A percentile compares a stretch with the other conserved stretches of the same genome.
phyloP scores from a whole-genome alignment of 2,113 vertebrate species.

The Cyprinodon variegatus region DNA sequence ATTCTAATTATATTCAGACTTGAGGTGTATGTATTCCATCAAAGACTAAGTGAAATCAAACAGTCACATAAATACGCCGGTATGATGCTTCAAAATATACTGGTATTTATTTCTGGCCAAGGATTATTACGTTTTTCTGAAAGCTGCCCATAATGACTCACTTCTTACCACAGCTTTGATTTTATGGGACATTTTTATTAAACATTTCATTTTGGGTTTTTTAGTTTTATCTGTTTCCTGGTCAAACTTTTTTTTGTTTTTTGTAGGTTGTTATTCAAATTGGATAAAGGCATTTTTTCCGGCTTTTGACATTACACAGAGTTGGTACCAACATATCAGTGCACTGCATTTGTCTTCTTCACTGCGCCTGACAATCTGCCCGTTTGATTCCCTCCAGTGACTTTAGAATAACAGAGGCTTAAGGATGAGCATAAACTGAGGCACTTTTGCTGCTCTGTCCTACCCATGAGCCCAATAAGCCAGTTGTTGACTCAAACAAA shows the following conservation, averaged over 20 bases:
- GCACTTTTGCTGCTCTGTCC: constrained; percentile 54
- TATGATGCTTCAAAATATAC: too few relatives aligned
- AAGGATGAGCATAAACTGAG: constrained; percentile 60
- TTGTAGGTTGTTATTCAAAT: constrained; percentile 1
- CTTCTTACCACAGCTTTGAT: not conserved
- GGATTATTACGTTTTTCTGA: not conserved
- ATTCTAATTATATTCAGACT: too few relatives aligned
- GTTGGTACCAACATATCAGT: constrained; percentile 26
- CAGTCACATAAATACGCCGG: too few relatives aligned
- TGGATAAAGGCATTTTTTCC: constrained; percentile 17
- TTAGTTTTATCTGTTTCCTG: too few relatives aligned
- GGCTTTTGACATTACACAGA: constrained; percentile 38
- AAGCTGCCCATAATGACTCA: not conserved
- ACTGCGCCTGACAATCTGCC: constrained; percentile 49
- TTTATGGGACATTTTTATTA: too few relatives aligned
- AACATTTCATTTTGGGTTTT: too few relatives aligned
- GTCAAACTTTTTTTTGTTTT: not conserved
- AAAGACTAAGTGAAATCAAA: too few relatives aligned
- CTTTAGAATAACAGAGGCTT: constrained; percentile 55
- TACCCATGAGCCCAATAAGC: constrained; percentile 68
- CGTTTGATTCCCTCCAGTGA: constrained; percentile 56
- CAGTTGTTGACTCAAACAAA: constrained; percentile 63
- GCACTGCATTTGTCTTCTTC: constrained; percentile 38
- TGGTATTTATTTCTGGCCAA: too few relatives aligned
- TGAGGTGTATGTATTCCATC: too few relatives aligned